A percentile compares a stretch with the other conserved stretches of the same genome.
Evolutionary conservation across 2,888 invertebrate genomes (phyloP).

Genomic region (Callosobruchus maculatus): DNA sequence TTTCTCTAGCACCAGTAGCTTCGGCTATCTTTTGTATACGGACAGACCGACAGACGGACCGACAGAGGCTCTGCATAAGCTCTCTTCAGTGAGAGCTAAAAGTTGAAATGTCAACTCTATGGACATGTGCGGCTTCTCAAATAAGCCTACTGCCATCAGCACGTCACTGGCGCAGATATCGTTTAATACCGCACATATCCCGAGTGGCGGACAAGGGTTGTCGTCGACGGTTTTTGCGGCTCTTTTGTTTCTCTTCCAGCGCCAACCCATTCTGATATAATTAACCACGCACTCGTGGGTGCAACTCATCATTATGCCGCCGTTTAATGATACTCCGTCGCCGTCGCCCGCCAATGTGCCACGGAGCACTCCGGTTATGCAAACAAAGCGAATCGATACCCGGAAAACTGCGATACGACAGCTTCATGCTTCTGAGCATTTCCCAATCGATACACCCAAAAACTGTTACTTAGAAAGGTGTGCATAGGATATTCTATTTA

Average conservation of each 20-base stretch:
- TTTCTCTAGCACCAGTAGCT: too few relatives aligned
- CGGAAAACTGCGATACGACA: neutral
- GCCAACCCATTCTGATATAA: neutral
- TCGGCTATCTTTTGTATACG: too few relatives aligned
- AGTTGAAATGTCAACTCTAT: too few relatives aligned
- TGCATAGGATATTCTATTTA: too few relatives aligned
- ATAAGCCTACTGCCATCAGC: neutral
- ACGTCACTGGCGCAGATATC: neutral
- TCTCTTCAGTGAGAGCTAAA: too few relatives aligned
- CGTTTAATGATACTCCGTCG: neutral
- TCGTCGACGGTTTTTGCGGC: neutral
- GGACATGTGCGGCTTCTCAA: too few relatives aligned
- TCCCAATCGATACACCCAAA: neutral
- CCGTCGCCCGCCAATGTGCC: neutral
- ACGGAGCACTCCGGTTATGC: neutral
- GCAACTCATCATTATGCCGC: neutral
- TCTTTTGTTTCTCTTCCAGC: neutral
- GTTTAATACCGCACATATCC: neutral
- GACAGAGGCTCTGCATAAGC: too few relatives aligned
- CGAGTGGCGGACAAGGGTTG: neutral
- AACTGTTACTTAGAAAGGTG: neutral
- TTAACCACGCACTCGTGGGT: neutral
- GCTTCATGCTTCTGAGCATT: neutral
- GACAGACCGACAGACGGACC: too few relatives aligned
- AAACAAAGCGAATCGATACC: neutral